Percentiles rank a stretch among this genome's conserved stretches.
Conservation (phyloP, 2,888 invertebrate species). For the Cyrtodaria siliqua region DNA sequence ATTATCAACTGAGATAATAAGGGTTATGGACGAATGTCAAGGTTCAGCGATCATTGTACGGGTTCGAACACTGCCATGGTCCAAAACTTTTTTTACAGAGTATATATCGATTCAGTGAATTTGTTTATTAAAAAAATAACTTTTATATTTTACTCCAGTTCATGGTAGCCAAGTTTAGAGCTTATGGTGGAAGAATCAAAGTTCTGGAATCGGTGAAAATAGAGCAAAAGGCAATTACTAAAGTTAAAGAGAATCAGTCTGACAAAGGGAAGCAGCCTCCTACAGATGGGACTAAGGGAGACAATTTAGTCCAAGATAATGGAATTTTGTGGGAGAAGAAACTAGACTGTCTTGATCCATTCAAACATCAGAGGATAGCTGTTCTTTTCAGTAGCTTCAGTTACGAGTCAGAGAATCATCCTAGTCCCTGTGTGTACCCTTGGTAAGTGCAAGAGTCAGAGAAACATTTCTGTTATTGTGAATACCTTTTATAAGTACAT, state of each 20-base stretch:
- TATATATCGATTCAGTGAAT: no score
- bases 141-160: constrained; percentile 86
- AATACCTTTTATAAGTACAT: no score
- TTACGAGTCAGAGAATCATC: constrained; percentile 90
- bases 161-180: constrained; percentile 94
- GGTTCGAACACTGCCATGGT: no score
- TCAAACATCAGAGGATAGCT: constrained; percentile 91
- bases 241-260: constrained; percentile 36
- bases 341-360: constrained; percentile 85
- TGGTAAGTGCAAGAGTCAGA: constrained; percentile 90
- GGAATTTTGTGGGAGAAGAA: constrained; percentile 55
- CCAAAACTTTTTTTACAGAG: no score
- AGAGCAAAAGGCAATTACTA: neutral
- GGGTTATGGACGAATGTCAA: no score
- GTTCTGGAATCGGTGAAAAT: constrained; percentile 31
- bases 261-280: constrained; percentile 44
- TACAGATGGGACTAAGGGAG: constrained; percentile 36
- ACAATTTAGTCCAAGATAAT: constrained; percentile 4
- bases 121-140: no score
- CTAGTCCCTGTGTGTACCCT: constrained; percentile 95
- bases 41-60: no score
- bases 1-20: no score
- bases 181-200: constrained; percentile 91
- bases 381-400: constrained; percentile 96
- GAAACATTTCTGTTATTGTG: no score